Evolutionary conservation across 2,113 vertebrate species (phyloP).

Genomic region (Neopipo cinnamomea): DNA sequence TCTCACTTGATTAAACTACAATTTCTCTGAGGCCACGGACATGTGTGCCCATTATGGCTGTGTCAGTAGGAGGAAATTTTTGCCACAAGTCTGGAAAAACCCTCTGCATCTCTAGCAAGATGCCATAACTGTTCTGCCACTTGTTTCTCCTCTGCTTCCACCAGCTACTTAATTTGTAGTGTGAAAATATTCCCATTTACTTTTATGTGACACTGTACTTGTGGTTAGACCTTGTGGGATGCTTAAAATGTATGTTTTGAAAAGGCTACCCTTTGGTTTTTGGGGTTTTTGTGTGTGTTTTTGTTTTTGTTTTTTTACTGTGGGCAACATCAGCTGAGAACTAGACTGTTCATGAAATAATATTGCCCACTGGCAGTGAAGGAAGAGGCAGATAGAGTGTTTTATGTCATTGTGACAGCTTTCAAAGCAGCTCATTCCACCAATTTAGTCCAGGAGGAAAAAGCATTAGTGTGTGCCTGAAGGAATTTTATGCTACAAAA

Average conservation of each 20-base stretch:
- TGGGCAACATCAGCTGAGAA: slow-evolving; percentile 9
- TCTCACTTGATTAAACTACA: background rate
- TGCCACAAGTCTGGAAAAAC: background rate
- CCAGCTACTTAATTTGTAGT: slow-evolving; percentile 20
- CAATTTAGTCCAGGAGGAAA: slow-evolving; percentile 68
- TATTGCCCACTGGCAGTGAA: slow-evolving; percentile 71
- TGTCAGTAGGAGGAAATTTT: background rate
- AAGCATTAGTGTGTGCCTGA: slow-evolving; percentile 58
- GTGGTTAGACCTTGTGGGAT: slow-evolving; percentile 12
- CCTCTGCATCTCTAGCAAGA: background rate
- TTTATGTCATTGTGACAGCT: slow-evolving; percentile 76
- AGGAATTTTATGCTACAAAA: slow-evolving; percentile 62
- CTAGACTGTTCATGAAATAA: slow-evolving; percentile 68
- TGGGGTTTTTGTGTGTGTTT: background rate
- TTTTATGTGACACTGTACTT: slow-evolving; percentile 21
- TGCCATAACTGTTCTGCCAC: background rate
- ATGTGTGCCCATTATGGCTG: background rate
- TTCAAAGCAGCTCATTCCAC: slow-evolving; percentile 68
- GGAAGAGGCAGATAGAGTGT: slow-evolving; percentile 60
- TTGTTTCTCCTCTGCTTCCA: slow-evolving; percentile 4
- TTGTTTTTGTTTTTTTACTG: background rate
- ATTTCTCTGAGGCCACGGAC: background rate
- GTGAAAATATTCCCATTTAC: slow-evolving; percentile 20
- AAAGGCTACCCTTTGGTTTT: slow-evolving; percentile 22
- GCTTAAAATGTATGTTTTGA: slow-evolving; percentile 44